Evolutionary conservation across 2,888 invertebrate species (phyloP), one percentile per base, ranked within the genome.

Genomic region (Portevinia maculata): DNA sequence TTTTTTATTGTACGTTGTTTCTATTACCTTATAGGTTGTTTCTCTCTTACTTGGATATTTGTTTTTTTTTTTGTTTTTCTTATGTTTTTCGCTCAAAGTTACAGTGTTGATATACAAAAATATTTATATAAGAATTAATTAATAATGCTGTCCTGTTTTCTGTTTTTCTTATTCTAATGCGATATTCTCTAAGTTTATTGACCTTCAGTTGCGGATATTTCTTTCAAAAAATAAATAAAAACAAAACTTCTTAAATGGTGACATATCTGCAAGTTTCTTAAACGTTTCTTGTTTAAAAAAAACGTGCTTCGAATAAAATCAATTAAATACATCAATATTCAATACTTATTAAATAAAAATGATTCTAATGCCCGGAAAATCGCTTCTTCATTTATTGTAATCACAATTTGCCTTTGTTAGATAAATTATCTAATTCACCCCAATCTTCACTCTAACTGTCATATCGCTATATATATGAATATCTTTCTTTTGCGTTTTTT

Each of bases 401-500:
- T 79, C 78, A 67, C 57, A 21, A 28, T 46, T 53, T 52, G 55
- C 64, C 64, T 60, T 21, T 55, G 17, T 70, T 46, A 57, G 57
- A 48, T 13, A 39, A 70, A 46, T 17, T 32, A 32, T 39, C 37
- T 17, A 37, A 53, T 19, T 60, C 70, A 76, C 55, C 8, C 15
- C 13, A n/a, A 34, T 50, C 9, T 44, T 57, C 55, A 69, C 55
- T 57, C 21, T 69, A 17, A 48, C 37, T 69, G 37, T 69, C 55
- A 78, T 64, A 60, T 64, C 59, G 64, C 78, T 57, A 79, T 70
- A 73, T 41, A 60, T 44, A 78, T 44, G 3, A 79, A 85, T 83
- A 84, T 85, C 85, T 85, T 85, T 86, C 76, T 65, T 86, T 75
- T 84, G 64, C 41, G 41, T n/a, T 46, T 59, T 46, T 11, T 86